Conservation (phyloP, 2,888 invertebrate species). For the Teleiodes luculella region DNA sequence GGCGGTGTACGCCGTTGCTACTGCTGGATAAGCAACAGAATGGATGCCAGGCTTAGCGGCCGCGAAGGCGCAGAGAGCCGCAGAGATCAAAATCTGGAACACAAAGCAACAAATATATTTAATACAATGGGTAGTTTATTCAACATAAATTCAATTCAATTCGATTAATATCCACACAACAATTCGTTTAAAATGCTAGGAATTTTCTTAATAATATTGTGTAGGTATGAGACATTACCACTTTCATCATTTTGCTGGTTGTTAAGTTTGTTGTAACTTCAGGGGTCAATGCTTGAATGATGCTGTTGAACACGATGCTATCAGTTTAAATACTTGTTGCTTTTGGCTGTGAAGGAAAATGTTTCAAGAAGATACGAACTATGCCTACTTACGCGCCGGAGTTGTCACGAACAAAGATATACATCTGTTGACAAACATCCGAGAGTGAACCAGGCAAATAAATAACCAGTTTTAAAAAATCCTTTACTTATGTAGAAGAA, state of each 20-base stretch:
- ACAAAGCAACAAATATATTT: neutral
- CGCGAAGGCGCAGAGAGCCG: conserved; percentile 55
- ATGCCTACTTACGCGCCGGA: conserved; percentile 49
- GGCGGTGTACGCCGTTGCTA: conserved; percentile 32
- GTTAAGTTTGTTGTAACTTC: conserved; percentile 31
- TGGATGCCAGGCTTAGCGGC: conserved; percentile 67
- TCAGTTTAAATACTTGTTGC: conserved; percentile 53
- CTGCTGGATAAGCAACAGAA: conserved; percentile 29
- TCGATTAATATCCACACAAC: too few species aligned
- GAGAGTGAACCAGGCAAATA: conserved; percentile 32
- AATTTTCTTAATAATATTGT: too few species aligned
- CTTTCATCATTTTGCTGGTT: conserved; percentile 67
- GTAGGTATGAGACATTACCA: conserved; percentile 51
- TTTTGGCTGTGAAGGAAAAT: conserved; percentile 36
- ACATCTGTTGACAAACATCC: conserved; percentile 37
- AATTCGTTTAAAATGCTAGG: too few species aligned
- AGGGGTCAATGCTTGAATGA: conserved; percentile 38
- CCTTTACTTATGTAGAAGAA: too few species aligned
- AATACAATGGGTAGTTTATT: neutral
- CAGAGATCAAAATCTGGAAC: conserved; percentile 54
- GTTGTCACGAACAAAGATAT: conserved; percentile 66
- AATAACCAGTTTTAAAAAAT: too few species aligned
- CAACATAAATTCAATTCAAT: too few species aligned
- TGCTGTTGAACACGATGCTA: conserved; percentile 32
- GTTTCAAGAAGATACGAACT: conserved; percentile 51